Percentiles rank a stretch among this genome's conserved stretches.
These are phyloP conservation scores for Hydractinia echinata DNA, from an alignment of 30 jellyfish, hydroid and myxozoan genomes.

Conservation along the genomic window DNA sequence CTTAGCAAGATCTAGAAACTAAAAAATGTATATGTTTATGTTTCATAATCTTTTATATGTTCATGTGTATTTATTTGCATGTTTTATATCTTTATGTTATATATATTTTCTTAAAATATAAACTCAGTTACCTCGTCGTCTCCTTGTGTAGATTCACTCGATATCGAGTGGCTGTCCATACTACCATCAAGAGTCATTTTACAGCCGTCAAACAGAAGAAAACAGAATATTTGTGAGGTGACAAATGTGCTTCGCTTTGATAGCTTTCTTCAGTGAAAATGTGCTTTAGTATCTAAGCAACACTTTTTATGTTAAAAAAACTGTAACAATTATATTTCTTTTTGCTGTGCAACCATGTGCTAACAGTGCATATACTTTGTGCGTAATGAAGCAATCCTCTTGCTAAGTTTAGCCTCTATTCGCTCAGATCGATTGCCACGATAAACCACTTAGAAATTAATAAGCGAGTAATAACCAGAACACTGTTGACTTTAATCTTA, in stretches of 20 bases:
- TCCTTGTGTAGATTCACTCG: constrained; percentile 34
- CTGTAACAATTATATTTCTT: neutral
- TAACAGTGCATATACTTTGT: no score
- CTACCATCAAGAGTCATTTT: constrained; percentile 29
- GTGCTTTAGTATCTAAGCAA: constrained; percentile 17
- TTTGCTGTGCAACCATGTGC: no score
- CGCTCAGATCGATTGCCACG: constrained; percentile 13
- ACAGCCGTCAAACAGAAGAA: no score
- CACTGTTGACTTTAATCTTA: constrained; percentile 15
- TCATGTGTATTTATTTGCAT: neutral
- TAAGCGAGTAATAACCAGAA: neutral
- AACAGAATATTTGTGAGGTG: no score
- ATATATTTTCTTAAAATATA: no score
- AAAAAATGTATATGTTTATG: neutral
- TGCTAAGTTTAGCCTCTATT: no score
- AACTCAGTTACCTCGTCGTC: constrained; percentile 17
- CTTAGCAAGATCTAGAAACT: neutral
- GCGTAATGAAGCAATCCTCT: no score
- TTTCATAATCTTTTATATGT: neutral
- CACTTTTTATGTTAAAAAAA: neutral
- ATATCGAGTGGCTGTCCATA: constrained; percentile 32
- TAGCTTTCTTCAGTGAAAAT: constrained; percentile 3
- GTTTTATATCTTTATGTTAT: neutral
- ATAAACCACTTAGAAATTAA: constrained; percentile 18
- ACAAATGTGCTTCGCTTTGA: neutral